Evolutionary conservation across 2,888 invertebrate species (phyloP).

Genomic region (Scaptomyza reducta): DNA sequence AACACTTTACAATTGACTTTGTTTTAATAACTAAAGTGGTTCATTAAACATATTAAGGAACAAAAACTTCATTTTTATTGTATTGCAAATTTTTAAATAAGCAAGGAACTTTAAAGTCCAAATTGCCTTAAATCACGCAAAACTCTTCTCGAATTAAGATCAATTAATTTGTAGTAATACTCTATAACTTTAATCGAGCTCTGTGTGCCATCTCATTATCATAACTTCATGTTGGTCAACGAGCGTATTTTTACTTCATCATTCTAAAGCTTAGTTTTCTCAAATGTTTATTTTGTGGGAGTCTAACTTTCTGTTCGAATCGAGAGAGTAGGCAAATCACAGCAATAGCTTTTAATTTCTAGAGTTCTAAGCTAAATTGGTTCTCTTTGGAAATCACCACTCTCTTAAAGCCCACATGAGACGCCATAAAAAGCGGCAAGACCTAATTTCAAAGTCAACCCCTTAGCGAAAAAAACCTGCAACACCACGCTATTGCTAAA

Average conservation of each 20-base stretch:
- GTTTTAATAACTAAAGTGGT: too few species aligned
- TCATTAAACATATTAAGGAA: too few species aligned
- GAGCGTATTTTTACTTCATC: not conserved
- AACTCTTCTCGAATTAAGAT: not conserved
- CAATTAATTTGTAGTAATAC: not conserved
- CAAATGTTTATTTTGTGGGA: too few species aligned
- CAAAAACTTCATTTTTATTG: too few species aligned
- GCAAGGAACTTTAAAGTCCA: too few species aligned
- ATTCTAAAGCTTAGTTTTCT: not conserved
- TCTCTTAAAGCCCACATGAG: slow-evolving; percentile 37
- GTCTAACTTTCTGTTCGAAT: not conserved
- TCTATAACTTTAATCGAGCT: not conserved
- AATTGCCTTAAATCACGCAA: not conserved
- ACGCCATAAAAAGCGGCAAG: slow-evolving; percentile 31
- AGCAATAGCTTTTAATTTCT: not conserved
- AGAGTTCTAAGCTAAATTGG: slow-evolving; percentile 7
- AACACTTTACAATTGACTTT: too few species aligned
- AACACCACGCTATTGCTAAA: slow-evolving; percentile 45
- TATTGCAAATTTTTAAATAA: too few species aligned
- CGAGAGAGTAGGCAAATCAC: not conserved
- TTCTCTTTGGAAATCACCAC: slow-evolving; percentile 20
- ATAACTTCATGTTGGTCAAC: not conserved
- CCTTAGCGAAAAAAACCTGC: not conserved
- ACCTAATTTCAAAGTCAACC: slow-evolving; percentile 40
- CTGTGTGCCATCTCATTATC: not conserved